Conservation (phyloP, 2,797 vertebrate genomes). For the Cryptoblepharus egeriae region DNA sequence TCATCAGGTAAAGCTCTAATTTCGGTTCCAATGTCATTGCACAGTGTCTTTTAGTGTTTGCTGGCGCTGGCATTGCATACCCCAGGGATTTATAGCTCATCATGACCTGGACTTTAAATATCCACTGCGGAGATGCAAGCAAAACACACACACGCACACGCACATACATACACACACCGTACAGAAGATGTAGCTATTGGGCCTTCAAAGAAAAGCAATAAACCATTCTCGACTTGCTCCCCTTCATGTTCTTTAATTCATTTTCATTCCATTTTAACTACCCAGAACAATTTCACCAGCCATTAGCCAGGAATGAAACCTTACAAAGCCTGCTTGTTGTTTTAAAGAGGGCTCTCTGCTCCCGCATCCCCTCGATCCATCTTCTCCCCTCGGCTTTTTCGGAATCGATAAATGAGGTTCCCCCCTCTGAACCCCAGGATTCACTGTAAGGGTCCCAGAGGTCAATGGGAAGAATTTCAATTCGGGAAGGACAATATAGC, state of each 20-base stretch:
- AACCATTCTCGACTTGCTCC: conserved; percentile 76
- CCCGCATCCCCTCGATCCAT: conserved; percentile 59
- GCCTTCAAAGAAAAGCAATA: conserved; percentile 81
- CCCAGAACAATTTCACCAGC: conserved; percentile 82
- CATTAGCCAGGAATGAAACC: conserved; percentile 81
- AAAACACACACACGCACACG: not conserved
- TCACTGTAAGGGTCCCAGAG: conserved; percentile 35
- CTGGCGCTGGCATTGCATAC: conserved; percentile 63
- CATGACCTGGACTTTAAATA: conserved; percentile 73
- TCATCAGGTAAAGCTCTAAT: conserved; percentile 71
- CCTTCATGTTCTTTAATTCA: conserved; percentile 82
- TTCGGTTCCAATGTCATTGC: conserved; percentile 53
- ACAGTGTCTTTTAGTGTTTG: conserved; percentile 60
- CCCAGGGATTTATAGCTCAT: conserved; percentile 73
- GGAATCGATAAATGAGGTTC: conserved; percentile 55
- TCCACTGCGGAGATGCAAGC: conserved; percentile 70
- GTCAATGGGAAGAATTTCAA: not conserved
- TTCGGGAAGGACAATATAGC: no score
- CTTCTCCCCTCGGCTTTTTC: not conserved
- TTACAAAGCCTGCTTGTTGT: conserved; percentile 77
- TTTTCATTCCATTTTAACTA: conserved; percentile 84
- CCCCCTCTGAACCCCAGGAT: conserved; percentile 56
- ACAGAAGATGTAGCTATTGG: conserved; percentile 68
- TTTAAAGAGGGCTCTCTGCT: conserved; percentile 65
- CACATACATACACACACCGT: not conserved